phyloP scores from a whole-genome alignment of 1,140 invertebrate species.

The Megathymus violae region DNA sequence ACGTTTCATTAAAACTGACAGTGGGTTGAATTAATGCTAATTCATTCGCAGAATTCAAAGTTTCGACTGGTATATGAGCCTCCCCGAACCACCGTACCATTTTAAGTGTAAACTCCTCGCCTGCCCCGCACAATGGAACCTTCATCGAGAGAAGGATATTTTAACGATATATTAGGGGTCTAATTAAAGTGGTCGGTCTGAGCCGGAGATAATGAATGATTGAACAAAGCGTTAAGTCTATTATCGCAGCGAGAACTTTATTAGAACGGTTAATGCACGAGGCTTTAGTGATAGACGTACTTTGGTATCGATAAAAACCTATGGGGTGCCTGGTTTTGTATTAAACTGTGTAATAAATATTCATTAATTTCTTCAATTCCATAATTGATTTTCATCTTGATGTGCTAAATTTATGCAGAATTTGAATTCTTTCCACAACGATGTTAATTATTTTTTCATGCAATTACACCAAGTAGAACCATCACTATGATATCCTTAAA shows the following conservation, averaged over 20 bases:
- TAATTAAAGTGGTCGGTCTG: constrained; percentile 59
- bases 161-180: constrained; percentile 50
- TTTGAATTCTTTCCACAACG: too few relatives aligned
- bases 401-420: too few relatives aligned
- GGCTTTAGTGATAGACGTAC: constrained; percentile 36
- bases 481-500: too few relatives aligned
- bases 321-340: too few relatives aligned
- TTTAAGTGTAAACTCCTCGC: constrained; percentile 39
- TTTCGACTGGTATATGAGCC: constrained; percentile 65
- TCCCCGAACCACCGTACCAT: constrained; percentile 39
- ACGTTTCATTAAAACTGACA: constrained; percentile 64
- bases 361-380: too few relatives aligned
- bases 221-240: constrained; percentile 78
- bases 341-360: too few relatives aligned
- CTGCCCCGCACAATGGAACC: constrained; percentile 34
- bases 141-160: constrained; percentile 42
- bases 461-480: too few relatives aligned
- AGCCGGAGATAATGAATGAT: constrained; percentile 69
- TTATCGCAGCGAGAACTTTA: constrained; percentile 78
- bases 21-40: constrained; percentile 60
- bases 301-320: constrained; percentile 30
- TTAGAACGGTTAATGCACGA: constrained; percentile 69
- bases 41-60: constrained; percentile 61
- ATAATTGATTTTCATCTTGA: too few relatives aligned
- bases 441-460: too few relatives aligned